A percentile compares a stretch with the other conserved stretches of the same genome.
phyloP scores from a whole-genome alignment of 2,797 vertebrate species.

The Periparus ater region DNA sequence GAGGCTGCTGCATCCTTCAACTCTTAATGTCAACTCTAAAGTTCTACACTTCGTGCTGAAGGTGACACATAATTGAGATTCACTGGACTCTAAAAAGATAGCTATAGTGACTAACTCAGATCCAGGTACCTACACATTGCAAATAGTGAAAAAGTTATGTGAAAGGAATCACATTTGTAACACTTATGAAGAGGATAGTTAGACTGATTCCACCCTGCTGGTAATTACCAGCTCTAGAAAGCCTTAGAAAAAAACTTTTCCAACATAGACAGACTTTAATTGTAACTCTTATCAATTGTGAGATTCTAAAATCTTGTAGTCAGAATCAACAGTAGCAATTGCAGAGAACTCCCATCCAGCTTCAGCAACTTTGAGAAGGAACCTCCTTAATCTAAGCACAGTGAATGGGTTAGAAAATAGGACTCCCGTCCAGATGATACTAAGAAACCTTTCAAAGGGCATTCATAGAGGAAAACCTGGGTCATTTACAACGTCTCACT shows the following conservation, averaged over 20 bases:
- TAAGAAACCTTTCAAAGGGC: background rate
- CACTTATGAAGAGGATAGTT: accelerated
- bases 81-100: background rate
- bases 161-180: background rate
- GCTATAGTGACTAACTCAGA: background rate
- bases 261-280: background rate
- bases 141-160: background rate
- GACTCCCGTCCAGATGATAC: background rate
- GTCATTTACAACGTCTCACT: background rate
- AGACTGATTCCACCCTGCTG: background rate
- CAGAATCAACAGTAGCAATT: background rate
- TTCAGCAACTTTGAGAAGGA: background rate
- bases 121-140: background rate
- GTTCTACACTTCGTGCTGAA: background rate
- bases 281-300: background rate
- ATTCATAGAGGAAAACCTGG: background rate
- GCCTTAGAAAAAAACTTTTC: background rate
- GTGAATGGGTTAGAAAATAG: background rate
- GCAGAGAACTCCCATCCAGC: background rate
- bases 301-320: background rate
- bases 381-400: background rate
- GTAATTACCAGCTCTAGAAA: background rate
- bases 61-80: background rate
- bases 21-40: background rate
- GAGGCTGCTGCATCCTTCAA: background rate